A percentile compares a stretch with the other conserved stretches of the same genome.
These are phyloP conservation scores for Pasiphila rectangulata DNA, from an alignment of 2,888 invertebrate species.

Conservation along the genomic window DNA sequence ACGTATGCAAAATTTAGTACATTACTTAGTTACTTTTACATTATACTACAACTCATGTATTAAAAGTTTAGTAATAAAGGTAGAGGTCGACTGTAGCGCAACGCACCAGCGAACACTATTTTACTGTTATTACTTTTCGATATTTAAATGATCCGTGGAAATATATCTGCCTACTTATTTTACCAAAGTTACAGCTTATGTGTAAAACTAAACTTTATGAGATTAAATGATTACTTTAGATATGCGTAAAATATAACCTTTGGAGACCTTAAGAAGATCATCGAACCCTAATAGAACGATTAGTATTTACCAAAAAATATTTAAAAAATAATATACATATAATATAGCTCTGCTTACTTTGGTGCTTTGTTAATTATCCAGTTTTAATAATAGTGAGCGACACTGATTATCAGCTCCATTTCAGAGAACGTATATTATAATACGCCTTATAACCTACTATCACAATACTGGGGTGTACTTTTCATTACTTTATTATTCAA, in stretches of 20 bases:
- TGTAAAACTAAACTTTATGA: too few relatives aligned
- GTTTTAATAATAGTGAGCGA: too few relatives aligned
- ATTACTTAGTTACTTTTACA: not conserved
- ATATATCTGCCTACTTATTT: not conserved
- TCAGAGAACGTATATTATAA: too few relatives aligned
- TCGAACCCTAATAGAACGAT: not conserved
- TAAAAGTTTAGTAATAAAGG: conserved; percentile 10
- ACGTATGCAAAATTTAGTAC: conserved; percentile 2
- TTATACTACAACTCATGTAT: conserved; percentile 4
- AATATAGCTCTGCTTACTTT: not conserved
- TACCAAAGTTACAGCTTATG: too few relatives aligned
- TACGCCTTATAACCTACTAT: too few relatives aligned
- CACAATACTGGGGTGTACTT: too few relatives aligned
- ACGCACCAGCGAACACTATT: not conserved
- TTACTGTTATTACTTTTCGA: not conserved
- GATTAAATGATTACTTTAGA: too few relatives aligned
- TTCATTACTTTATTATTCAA: too few relatives aligned
- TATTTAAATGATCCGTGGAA: not conserved
- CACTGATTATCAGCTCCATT: too few relatives aligned
- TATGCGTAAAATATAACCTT: too few relatives aligned
- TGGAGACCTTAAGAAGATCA: not conserved
- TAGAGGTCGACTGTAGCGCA: not conserved
- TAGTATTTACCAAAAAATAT: not conserved
- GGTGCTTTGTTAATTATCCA: too few relatives aligned
- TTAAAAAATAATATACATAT: conserved; percentile 3